A percentile compares a stretch with the other conserved stretches of the same genome.
phyloP scores from a whole-genome alignment of 2,113 vertebrate genomes.

The Chlorocebus sabaeus region DNA sequence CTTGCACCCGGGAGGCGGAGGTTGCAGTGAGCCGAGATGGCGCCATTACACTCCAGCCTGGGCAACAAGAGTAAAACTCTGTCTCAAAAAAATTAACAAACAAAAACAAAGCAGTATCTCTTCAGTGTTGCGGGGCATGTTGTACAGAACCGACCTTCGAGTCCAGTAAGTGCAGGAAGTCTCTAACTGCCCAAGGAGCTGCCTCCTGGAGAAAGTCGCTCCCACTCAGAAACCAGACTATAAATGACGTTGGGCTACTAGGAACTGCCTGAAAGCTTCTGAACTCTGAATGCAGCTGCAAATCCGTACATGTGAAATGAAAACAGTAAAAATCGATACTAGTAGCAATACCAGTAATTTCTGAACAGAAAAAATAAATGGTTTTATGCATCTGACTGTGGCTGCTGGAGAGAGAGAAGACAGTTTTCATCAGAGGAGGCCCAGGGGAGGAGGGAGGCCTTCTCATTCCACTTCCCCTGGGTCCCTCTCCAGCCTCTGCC shows the following conservation, averaged over 20 bases:
- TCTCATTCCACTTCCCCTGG: neutral
- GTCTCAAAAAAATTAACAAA: too few relatives aligned
- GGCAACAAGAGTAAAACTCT: too few relatives aligned
- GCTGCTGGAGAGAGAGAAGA: neutral
- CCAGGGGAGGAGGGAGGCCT: neutral
- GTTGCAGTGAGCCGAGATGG: too few relatives aligned
- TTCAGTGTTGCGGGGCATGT: neutral
- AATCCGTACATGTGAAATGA: neutral
- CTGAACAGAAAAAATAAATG: neutral
- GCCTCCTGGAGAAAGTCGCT: neutral
- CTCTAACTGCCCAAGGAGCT: neutral
- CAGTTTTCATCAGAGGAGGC: neutral
- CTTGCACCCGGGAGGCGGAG: too few relatives aligned
- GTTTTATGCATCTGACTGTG: neutral
- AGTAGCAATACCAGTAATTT: neutral
- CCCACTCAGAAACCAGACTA: accelerated
- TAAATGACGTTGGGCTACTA: neutral
- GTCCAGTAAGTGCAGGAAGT: accelerated
- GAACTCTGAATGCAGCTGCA: neutral
- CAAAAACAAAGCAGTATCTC: too few relatives aligned
- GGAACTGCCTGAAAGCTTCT: neutral
- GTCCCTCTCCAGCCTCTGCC: neutral
- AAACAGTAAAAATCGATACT: neutral
- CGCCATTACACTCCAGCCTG: too few relatives aligned
- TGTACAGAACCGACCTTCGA: neutral